phyloP scores from a whole-genome alignment of 2,888 invertebrate genomes.

The Phortica magna region DNA sequence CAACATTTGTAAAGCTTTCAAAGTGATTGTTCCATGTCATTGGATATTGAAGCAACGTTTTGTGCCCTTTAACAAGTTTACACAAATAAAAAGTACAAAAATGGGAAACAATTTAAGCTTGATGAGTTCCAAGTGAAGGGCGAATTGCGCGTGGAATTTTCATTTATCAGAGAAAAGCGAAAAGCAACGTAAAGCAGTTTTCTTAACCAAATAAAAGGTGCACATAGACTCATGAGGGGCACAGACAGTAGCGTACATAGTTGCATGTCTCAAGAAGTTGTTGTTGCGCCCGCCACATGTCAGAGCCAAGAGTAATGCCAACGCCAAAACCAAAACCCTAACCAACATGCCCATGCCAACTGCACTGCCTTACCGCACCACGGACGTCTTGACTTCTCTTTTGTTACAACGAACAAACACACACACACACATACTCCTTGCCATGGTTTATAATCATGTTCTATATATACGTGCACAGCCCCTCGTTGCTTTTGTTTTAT shows the following conservation, averaged over 20 bases:
- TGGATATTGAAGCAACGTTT: not conserved
- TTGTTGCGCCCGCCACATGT: not conserved
- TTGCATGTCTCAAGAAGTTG: conserved; percentile 20
- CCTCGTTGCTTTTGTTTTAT: conserved; percentile 47
- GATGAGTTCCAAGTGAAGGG: not conserved
- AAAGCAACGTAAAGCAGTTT: not conserved
- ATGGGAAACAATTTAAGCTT: not conserved
- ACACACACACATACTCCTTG: not conserved
- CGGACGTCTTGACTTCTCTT: not conserved
- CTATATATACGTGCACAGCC: conserved; percentile 35
- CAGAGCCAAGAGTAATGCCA: not conserved
- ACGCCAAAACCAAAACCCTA: not conserved
- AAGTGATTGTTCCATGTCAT: not conserved
- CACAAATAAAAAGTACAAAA: not conserved
- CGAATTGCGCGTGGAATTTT: not conserved
- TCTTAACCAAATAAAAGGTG: not conserved
- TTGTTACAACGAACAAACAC: not conserved
- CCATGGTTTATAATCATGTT: not conserved
- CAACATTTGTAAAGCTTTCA: not conserved
- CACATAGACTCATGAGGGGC: not conserved
- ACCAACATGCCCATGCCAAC: not conserved
- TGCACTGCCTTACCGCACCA: not conserved
- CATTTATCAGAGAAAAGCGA: not conserved
- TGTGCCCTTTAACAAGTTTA: not conserved
- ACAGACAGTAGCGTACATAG: not conserved